Percentiles rank a stretch among this genome's conserved stretches.
Conservation (phyloP, 2,113 vertebrate genomes). For the Lipotes vexillifer region DNA sequence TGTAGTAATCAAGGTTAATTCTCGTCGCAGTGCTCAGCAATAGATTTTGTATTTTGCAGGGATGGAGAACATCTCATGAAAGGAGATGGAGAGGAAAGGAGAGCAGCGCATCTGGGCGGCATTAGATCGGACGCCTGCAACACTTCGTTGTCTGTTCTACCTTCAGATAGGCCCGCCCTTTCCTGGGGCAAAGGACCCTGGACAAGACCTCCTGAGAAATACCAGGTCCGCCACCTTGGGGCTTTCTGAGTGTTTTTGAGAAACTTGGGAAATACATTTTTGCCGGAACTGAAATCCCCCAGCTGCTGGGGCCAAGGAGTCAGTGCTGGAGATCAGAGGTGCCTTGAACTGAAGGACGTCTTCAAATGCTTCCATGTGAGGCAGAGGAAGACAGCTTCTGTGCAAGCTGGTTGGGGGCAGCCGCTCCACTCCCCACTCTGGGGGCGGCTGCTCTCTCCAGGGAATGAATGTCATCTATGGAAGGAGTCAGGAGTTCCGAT, state of each 20-base stretch:
- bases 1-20: slow-evolving; percentile 88
- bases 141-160: background rate
- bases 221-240: rapidly evolving
- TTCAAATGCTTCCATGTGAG: background rate
- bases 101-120: background rate
- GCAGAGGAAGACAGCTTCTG: background rate
- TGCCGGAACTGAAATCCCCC: background rate
- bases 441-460: background rate
- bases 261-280: background rate
- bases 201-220: background rate
- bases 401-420: background rate
- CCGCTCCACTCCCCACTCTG: background rate
- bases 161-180: background rate
- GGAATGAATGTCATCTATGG: background rate
- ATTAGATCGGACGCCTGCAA: background rate
- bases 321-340: background rate
- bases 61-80: slow-evolving; percentile 69
- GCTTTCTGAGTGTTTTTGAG: background rate
- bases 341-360: background rate
- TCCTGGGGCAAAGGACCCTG: background rate
- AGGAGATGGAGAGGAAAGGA: slow-evolving; percentile 57
- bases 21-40: slow-evolving; percentile 76
- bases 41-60: slow-evolving; percentile 78
- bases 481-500: background rate
- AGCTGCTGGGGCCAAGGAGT: background rate